Evolutionary conservation across 2,113 vertebrate species (phyloP).

Genomic region (Chaetodon auriga): DNA sequence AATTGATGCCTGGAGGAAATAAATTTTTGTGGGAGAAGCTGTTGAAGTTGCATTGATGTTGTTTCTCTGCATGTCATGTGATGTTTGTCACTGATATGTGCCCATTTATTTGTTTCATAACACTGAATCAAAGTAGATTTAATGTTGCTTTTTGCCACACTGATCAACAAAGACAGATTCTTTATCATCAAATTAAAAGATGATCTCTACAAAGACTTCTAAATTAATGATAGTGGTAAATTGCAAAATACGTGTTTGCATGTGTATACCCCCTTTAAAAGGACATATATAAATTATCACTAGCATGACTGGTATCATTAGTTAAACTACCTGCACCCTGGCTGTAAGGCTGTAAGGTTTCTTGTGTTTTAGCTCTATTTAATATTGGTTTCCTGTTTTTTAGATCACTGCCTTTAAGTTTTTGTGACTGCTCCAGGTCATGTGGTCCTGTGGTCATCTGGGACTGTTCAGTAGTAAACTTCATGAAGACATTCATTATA

Average conservation of each 20-base stretch:
- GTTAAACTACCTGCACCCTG: neutral
- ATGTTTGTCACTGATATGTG: constrained; percentile 17
- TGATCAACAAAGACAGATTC: neutral
- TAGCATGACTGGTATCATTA: too few relatives aligned
- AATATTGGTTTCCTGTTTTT: too few relatives aligned
- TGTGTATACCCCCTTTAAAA: neutral
- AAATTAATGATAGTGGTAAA: too few relatives aligned
- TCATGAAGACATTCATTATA: neutral
- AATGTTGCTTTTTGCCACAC: neutral
- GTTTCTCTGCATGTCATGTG: constrained; percentile 19
- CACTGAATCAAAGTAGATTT: neutral
- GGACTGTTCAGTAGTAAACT: neutral
- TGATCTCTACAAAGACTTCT: neutral
- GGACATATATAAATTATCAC: too few relatives aligned
- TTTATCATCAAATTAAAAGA: neutral
- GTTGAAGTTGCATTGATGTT: constrained; percentile 17
- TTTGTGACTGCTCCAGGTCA: neutral
- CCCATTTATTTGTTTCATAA: neutral
- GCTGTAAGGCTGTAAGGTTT: neutral
- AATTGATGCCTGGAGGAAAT: constrained; percentile 44
- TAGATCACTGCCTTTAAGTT: too few relatives aligned
- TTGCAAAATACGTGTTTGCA: neutral
- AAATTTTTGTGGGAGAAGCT: constrained; percentile 19
- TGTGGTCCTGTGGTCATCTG: too few relatives aligned
- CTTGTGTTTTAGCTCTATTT: neutral